Evolutionary conservation across 2,113 vertebrate species (phyloP).

Genomic region (Pagrus major): DNA sequence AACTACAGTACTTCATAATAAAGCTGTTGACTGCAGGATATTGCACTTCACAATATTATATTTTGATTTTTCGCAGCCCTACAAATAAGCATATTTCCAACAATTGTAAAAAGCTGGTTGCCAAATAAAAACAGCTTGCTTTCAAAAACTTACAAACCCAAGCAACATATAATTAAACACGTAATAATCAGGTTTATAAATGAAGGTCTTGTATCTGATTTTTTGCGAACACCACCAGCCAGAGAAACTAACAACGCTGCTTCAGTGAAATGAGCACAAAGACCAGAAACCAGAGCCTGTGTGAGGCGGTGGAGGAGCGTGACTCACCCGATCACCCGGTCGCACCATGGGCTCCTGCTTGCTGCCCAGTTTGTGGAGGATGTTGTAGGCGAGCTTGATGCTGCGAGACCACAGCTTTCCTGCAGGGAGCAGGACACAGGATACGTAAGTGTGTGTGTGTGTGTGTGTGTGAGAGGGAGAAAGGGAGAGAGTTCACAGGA

Average conservation of each 20-base stretch:
- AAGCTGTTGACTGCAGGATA: no score
- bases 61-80: no score
- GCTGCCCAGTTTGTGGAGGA: constrained; percentile 98
- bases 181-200: neutral
- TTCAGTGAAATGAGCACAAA: neutral
- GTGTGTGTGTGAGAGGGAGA: neutral
- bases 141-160: no score
- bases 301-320: neutral
- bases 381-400: constrained; percentile 99
- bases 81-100: no score
- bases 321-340: constrained; percentile 95
- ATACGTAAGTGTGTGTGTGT: constrained; percentile 21
- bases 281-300: neutral
- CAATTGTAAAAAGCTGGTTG: no score
- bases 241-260: neutral
- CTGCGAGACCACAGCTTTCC: constrained; percentile 99
- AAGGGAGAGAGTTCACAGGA: neutral
- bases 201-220: no score
- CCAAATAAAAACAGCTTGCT: neutral
- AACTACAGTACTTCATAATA: no score
- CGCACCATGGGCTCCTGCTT: constrained; percentile 99
- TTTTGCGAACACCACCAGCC: neutral
- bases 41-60: no score
- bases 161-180: neutral
- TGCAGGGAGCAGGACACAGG: constrained; percentile 76